A percentile compares a stretch with the other conserved stretches of the same genome.
phyloP scores from a whole-genome alignment of 2,888 invertebrate species.

The Himalopsyche anomala region DNA sequence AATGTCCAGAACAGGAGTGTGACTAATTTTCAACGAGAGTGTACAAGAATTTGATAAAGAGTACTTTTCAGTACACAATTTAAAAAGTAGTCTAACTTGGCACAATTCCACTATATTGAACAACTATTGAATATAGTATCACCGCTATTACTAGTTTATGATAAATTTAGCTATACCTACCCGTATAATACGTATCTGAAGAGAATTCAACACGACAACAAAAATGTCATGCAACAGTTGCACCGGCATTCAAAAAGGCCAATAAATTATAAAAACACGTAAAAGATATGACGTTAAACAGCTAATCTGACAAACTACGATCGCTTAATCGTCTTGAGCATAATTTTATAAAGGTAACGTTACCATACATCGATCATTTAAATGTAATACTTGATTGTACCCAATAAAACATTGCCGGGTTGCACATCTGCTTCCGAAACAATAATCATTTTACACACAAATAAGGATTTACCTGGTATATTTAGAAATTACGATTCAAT shows the following conservation, averaged over 20 bases:
- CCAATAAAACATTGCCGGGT: background rate
- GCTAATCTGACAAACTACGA: no score
- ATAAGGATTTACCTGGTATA: background rate
- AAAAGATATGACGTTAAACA: no score
- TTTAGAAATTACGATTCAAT: conserved; percentile 3
- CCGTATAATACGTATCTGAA: conserved; percentile 12
- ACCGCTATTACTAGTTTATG: conserved; percentile 29
- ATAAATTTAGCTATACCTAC: background rate
- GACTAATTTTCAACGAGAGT: no score
- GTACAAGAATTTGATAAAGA: no score
- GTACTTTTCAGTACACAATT: background rate
- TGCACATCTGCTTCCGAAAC: background rate
- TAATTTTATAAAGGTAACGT: no score
- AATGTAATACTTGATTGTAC: no score
- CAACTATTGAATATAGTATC: background rate
- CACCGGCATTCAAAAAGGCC: background rate
- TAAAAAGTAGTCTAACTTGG: background rate
- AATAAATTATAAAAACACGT: no score
- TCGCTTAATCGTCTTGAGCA: no score
- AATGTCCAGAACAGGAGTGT: no score
- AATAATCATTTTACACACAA: conserved; percentile 3
- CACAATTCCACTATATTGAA: background rate
- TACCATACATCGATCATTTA: no score
- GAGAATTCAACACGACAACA: background rate
- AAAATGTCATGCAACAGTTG: background rate